These are phyloP conservation scores for Nomada goodeniana DNA, from an alignment of 2,888 invertebrate species.

Conservation along the genomic window DNA sequence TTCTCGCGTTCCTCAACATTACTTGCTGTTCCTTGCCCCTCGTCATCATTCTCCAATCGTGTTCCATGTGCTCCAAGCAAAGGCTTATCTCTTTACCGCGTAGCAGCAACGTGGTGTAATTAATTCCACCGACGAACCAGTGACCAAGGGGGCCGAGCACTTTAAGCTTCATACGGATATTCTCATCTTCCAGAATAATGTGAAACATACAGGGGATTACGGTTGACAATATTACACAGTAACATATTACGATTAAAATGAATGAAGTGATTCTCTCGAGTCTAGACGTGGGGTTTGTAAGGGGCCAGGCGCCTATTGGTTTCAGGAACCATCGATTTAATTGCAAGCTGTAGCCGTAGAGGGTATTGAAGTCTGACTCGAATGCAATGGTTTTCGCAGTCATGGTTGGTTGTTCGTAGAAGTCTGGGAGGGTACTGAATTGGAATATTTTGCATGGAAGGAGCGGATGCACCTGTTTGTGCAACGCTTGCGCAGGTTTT, in stretches of 20 bases:
- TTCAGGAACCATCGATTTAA: slow-evolving; percentile 66
- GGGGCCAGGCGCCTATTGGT: slow-evolving; percentile 67
- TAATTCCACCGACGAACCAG: slow-evolving; percentile 68
- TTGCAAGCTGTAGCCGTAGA: slow-evolving; percentile 58
- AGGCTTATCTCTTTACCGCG: slow-evolving; percentile 60
- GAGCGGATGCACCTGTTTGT: neutral
- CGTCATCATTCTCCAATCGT: slow-evolving; percentile 67
- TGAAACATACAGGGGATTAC: slow-evolving; percentile 66
- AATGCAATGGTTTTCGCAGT: neutral
- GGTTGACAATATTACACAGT: slow-evolving; percentile 59
- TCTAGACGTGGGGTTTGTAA: slow-evolving; percentile 7
- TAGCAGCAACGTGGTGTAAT: slow-evolving; percentile 68
- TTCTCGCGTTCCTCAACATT: slow-evolving; percentile 68
- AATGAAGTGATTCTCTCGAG: slow-evolving; percentile 18
- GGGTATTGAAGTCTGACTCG: neutral
- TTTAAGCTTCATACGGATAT: slow-evolving; percentile 34
- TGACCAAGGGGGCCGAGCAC: slow-evolving; percentile 72
- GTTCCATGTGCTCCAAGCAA: slow-evolving; percentile 68
- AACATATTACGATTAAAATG: slow-evolving; percentile 35
- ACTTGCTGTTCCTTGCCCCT: slow-evolving; percentile 54
- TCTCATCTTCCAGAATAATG: slow-evolving; percentile 60
- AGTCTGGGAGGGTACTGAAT: neutral
- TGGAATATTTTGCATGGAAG: neutral
- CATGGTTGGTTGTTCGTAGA: neutral
- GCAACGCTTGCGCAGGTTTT: slow-evolving; percentile 7